phyloP scores from a whole-genome alignment of 2,797 vertebrate species.

The Astyanax mexicanus region DNA sequence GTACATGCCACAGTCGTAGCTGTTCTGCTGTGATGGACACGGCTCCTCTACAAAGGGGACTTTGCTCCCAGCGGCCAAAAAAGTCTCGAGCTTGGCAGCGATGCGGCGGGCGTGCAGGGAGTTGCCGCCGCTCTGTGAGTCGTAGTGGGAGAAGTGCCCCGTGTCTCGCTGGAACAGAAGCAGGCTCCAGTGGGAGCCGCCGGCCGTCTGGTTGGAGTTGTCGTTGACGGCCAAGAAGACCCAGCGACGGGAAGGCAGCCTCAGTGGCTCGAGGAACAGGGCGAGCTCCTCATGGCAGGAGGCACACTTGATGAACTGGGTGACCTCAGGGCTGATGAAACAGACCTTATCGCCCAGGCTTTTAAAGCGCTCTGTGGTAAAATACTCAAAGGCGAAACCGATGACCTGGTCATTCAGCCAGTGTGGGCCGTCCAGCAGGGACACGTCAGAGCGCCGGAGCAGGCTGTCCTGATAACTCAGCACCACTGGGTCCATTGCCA shows the following conservation, averaged over 20 bases:
- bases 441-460: conserved; percentile 89
- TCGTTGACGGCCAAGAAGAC: conserved; percentile 95
- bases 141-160: conserved; percentile 91
- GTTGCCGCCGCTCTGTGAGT: conserved; percentile 92
- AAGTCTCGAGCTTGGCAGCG: conserved; percentile 85
- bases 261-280: conserved; percentile 90
- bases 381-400: conserved; percentile 96
- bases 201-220: conserved; percentile 90
- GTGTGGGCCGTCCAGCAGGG: conserved; percentile 88
- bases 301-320: conserved; percentile 97
- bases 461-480: conserved; percentile 97
- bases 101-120: conserved; percentile 87
- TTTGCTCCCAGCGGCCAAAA: conserved; percentile 81
- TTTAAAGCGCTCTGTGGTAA: conserved; percentile 83
- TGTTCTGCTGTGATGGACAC: conserved; percentile 94
- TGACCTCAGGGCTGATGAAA: conserved; percentile 95
- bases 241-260: conserved; percentile 81
- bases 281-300: conserved; percentile 86
- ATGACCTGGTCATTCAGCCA: conserved; percentile 98
- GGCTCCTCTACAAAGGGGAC: conserved; percentile 86
- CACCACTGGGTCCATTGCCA: conserved; percentile 91
- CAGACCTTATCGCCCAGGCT: conserved; percentile 76
- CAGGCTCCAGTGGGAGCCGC: conserved; percentile 97
- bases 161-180: conserved; percentile 86
- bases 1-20: conserved; percentile 99